phyloP scores from a whole-genome alignment of 2,888 invertebrate genomes.

The Minunthozetes semirufus region DNA sequence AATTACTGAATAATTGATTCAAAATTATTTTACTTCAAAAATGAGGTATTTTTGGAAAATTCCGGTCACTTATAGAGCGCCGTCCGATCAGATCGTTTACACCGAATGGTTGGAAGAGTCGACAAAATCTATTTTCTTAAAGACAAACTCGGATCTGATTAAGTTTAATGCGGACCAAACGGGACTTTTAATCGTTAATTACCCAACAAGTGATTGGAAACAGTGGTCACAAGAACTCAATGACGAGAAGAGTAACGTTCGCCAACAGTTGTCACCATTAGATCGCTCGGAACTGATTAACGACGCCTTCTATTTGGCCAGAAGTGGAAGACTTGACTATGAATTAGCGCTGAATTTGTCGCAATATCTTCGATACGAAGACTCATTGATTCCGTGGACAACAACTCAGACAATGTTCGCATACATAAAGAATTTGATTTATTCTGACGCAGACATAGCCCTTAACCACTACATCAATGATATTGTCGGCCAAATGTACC shows the following conservation, averaged over 20 bases:
- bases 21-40: constrained; percentile 39
- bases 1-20: not conserved
- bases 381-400: constrained; percentile 45
- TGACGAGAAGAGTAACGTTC: constrained; percentile 59
- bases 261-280: constrained; percentile 44
- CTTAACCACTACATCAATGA: constrained; percentile 14
- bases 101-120: constrained; percentile 7
- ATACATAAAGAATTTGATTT: constrained; percentile 10
- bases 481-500: constrained; percentile 7
- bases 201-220: constrained; percentile 49
- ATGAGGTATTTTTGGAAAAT: constrained; percentile 62
- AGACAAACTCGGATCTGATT: not conserved
- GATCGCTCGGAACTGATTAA: constrained; percentile 79
- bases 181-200: constrained; percentile 50
- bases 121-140: not conserved
- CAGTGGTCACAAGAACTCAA: constrained; percentile 48
- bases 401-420: constrained; percentile 39
- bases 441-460: constrained; percentile 23
- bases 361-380: constrained; percentile 45
- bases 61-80: constrained; percentile 62
- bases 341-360: constrained; percentile 45
- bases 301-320: constrained; percentile 58
- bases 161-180: constrained; percentile 68
- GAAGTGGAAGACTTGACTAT: constrained; percentile 57
- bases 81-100: not conserved